Evolutionary conservation across 2,113 vertebrate genomes (phyloP).

Genomic region (Toxotes chatareus): DNA sequence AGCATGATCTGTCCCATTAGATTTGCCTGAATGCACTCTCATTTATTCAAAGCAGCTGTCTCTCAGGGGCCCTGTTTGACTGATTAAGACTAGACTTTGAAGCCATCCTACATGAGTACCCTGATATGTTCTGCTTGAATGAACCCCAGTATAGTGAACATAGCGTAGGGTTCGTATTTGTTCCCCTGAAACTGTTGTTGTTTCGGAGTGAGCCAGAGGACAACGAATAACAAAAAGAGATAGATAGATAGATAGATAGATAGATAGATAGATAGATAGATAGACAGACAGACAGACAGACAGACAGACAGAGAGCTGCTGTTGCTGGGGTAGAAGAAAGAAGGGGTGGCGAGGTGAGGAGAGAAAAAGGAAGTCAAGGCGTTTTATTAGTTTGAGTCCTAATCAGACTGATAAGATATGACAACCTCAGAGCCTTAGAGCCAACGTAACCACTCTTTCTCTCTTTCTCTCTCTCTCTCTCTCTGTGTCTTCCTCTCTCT

Average conservation of each 20-base stretch:
- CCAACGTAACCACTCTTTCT: slow-evolving; percentile 33
- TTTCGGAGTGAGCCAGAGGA: background rate
- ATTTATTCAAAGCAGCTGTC: slow-evolving; percentile 36
- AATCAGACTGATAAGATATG: slow-evolving; percentile 71
- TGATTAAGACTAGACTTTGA: slow-evolving; percentile 40
- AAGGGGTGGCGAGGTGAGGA: slow-evolving; percentile 34
- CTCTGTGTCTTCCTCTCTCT: background rate
- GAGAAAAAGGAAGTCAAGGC: slow-evolving; percentile 46
- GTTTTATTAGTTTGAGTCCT: slow-evolving; percentile 64
- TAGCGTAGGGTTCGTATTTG: background rate
- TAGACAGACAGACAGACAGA: background rate
- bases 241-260: background rate
- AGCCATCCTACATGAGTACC: slow-evolving; percentile 10
- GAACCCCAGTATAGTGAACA: background rate
- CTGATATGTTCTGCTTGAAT: slow-evolving; percentile 7
- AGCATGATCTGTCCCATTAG: slow-evolving; percentile 30
- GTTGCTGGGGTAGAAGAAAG: slow-evolving; percentile 26
- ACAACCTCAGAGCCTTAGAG: slow-evolving; percentile 67
- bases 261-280: background rate
- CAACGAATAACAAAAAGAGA: background rate
- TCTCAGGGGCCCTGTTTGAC: slow-evolving; percentile 33
- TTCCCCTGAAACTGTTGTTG: slow-evolving; percentile 4
- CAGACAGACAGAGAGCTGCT: background rate
- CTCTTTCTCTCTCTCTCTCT: slow-evolving; percentile 6
- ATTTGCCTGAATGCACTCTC: slow-evolving; percentile 26